Conservation (phyloP, 2,888 invertebrate species). For the Branchellion lobata region DNA sequence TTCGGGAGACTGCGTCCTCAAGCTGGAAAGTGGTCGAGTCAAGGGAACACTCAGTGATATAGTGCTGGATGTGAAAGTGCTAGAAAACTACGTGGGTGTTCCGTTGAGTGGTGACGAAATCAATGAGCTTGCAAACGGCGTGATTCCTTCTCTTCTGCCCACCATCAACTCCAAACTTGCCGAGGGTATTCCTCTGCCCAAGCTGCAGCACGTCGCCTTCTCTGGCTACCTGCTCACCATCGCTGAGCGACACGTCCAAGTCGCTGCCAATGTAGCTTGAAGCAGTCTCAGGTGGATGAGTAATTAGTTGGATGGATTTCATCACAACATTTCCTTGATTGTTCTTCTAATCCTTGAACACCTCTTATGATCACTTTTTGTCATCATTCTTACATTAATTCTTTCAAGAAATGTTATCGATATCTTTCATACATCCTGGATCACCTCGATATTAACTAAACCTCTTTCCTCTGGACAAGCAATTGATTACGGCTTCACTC, state of each 20-base stretch:
- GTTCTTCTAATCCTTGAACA: too few relatives aligned
- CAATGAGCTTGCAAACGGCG: not conserved
- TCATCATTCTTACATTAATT: too few relatives aligned
- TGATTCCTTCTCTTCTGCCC: not conserved
- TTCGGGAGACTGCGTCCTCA: not conserved
- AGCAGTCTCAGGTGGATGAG: too few relatives aligned
- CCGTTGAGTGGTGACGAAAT: not conserved
- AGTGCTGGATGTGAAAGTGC: not conserved
- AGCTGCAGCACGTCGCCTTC: not conserved
- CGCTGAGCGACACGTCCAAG: not conserved
- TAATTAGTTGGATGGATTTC: too few relatives aligned
- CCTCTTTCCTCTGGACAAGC: too few relatives aligned
- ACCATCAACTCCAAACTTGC: not conserved
- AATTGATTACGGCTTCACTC: too few relatives aligned
- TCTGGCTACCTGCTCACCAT: not conserved
- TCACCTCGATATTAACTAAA: too few relatives aligned
- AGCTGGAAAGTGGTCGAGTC: not conserved
- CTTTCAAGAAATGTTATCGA: too few relatives aligned
- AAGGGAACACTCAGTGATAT: not conserved
- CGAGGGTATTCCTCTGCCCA: not conserved
- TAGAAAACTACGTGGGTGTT: not conserved
- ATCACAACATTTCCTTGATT: too few relatives aligned
- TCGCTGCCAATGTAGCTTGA: not conserved
- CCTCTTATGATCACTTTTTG: too few relatives aligned
- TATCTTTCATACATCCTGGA: too few relatives aligned